Evolutionary conservation across 1,140 invertebrate genomes (phyloP), one percentile per base, ranked within the genome.

Genomic region (Papilio xuthus): DNA sequence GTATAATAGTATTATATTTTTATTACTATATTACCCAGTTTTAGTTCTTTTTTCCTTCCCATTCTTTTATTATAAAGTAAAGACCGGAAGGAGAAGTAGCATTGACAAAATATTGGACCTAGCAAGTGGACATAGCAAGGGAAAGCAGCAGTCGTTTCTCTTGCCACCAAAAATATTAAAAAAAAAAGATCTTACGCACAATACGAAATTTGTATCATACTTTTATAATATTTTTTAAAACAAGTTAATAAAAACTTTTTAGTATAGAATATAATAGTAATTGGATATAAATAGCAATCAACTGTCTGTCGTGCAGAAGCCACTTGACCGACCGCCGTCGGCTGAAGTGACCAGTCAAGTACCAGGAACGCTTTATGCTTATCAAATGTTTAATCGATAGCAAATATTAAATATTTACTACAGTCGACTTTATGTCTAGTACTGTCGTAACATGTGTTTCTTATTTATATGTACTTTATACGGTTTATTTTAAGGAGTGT

Each of bases 331-430:
- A 67, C 13, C 60, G 60, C 56, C 56, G 56, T n/a, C 44, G 6
- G 53, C 10, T 13, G 60, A 67, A 67, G 60, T 28, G 60, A 67
- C 60, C 60, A 67, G 60, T 67, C 60, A 67, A 67, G 60, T 67
- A 13, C 23, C 12, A 67, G 23, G 20, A 60, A 60, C 60, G 60
- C 60, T 32, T 26, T 26, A 60, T 60, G 23, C 60, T 67, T 67
- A 67, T 67, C 60, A 28, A 67, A 18, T 23, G 4, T 67, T 67
- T 67, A 67, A 67, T 67, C 60, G 26, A 67, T 67, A 26, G 60
- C 60, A 67, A 67, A 67, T 63, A 63, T 63, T 63, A 63, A 63
- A 63, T 67, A 28, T 28, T 67, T 67, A 67, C 60, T 32, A 32
- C 32, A 67, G 60, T 28, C 60, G 60, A 28, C 13, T 67, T 32